These are phyloP conservation scores for Notarius quadriscutis DNA, from an alignment of 2,113 vertebrate species.

Conservation along the genomic window DNA sequence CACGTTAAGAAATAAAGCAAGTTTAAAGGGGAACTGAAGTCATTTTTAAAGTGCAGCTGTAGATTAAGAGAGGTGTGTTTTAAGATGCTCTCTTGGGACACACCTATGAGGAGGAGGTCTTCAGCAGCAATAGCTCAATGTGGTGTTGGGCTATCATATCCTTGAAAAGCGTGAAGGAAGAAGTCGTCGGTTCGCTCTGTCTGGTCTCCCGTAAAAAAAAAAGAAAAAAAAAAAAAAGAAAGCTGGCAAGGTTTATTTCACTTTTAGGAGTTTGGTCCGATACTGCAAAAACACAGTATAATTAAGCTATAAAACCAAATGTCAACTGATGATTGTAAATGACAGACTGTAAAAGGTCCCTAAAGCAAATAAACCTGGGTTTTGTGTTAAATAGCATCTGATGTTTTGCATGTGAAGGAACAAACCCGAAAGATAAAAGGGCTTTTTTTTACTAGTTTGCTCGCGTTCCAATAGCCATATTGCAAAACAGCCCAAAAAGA, in stretches of 20 bases:
- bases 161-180: background rate
- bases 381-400: background rate
- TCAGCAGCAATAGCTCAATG: background rate
- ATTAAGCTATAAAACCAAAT: background rate
- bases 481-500: background rate
- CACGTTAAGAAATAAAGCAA: too few relatives aligned
- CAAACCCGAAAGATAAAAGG: background rate
- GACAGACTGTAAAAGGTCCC: background rate
- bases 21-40: too few relatives aligned
- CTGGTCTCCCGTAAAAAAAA: background rate
- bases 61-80: background rate
- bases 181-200: too few relatives aligned
- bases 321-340: slow-evolving; percentile 26
- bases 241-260: background rate
- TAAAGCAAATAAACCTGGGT: slow-evolving; percentile 1
- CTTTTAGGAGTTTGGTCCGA: background rate
- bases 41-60: slow-evolving; percentile 20
- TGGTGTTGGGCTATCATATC: background rate
- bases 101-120: background rate
- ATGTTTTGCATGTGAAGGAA: slow-evolving; percentile 7
- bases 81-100: background rate
- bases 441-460: too few relatives aligned
- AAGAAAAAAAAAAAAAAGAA: background rate
- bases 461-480: background rate
- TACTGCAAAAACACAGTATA: background rate